phyloP scores from a whole-genome alignment of 1,140 invertebrate species.

The Venustaconcha ellipsiformis region DNA sequence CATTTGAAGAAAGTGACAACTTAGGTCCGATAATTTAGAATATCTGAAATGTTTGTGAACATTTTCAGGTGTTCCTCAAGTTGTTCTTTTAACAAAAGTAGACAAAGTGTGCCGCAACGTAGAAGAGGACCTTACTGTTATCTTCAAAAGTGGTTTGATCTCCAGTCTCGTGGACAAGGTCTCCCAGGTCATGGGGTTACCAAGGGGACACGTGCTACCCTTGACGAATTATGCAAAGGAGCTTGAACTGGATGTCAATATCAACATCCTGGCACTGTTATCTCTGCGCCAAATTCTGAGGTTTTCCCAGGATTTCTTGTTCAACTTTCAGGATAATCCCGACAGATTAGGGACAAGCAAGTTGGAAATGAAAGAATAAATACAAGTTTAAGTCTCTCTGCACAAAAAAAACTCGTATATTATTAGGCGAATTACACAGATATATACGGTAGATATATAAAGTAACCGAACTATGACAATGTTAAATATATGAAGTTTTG shows the following conservation, averaged over 20 bases:
- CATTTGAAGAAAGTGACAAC: no score
- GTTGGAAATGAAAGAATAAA: no score
- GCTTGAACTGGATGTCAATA: slow-evolving; percentile 7
- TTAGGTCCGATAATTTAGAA: no score
- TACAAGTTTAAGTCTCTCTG: no score
- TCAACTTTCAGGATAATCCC: slow-evolving; percentile 5
- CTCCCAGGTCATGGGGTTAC: slow-evolving; percentile 17
- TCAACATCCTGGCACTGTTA: slow-evolving; percentile 11
- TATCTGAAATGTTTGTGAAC: no score
- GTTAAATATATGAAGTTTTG: no score
- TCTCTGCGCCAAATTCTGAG: slow-evolving; percentile 18
- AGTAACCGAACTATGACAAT: no score
- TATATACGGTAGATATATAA: no score
- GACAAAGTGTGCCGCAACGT: slow-evolving; percentile 14
- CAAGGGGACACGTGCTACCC: slow-evolving; percentile 19
- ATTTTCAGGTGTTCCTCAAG: slow-evolving; percentile 18
- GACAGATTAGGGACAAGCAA: no score
- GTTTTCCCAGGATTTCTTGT: slow-evolving; percentile 19
- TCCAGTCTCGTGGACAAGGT: slow-evolving; percentile 14
- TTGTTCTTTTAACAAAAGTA: slow-evolving; percentile 23
- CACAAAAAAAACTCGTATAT: no score
- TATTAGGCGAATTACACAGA: no score
- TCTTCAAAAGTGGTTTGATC: slow-evolving; percentile 14
- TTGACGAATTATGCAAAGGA: slow-evolving; percentile 28
- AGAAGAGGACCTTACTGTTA: slow-evolving; percentile 2